Evolutionary conservation across 2,113 vertebrate genomes (phyloP), one percentile per base, ranked within the genome.

Genomic region (Pseudonaja textilis): DNA sequence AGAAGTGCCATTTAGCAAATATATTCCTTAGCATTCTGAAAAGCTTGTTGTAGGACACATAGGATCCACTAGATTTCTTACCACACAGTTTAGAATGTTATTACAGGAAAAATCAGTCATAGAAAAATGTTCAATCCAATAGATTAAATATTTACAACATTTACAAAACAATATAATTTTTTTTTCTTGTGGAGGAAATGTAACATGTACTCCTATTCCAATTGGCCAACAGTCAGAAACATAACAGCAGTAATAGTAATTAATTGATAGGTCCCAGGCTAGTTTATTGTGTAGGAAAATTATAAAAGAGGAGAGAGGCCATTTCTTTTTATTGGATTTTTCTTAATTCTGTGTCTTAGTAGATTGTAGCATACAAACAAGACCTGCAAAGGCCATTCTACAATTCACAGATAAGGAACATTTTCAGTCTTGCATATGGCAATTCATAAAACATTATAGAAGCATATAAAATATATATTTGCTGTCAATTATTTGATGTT

Each of bases 141-240:
- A 50, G 88, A 86, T 92, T 93, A 93, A 56, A 39, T 45, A 8
- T 26, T 86, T 94, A 74, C 88, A 91, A 95, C 93, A 94, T 93
- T 94, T 85, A 81, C n/a, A 88, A 85, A 93, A 93, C 87, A 26
- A 56, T 92, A 89, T 93, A 50, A 87, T 93, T 95, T 91, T 93
- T 95, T 90, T 52, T 92, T 93, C 23, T 59, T 87, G 11, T 87
- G 89, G 94, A 88, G 91, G 94, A 90, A 95, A 95, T 95, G 85
- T 94, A 93, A 93, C 89, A 86, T 90, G 22, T 94, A 93, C 12
- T 22, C 94, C 34, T 92, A 23, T 93, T 94, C 89, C 2, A 42
- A 61, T 92, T 45, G 88, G 69, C 47, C 91, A 94, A 87, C 93
- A 87, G 50, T 91, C 88, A 89, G 91, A 90, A 96, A 91, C 52